A percentile compares a stretch with the other conserved stretches of the same genome.
These are phyloP conservation scores for Umimayanthus chanpuru DNA, from an alignment of 92 coral and sea anemone species.

Conservation along the genomic window DNA sequence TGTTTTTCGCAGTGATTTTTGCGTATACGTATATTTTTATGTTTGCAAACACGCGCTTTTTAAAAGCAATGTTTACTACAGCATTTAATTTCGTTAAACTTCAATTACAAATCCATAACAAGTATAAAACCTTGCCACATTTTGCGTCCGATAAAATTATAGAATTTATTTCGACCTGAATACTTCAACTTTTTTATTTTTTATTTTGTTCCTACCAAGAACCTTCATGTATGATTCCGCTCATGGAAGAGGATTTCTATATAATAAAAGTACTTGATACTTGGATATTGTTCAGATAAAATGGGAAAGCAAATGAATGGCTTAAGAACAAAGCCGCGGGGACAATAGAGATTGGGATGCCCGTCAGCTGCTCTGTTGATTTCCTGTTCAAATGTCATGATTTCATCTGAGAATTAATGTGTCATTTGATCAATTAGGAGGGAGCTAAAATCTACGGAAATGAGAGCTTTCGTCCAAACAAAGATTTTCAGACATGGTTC, in stretches of 20 bases:
- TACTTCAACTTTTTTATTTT: background rate
- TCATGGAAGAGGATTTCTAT: background rate
- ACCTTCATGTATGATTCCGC: background rate
- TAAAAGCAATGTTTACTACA: background rate
- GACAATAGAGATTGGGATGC: background rate
- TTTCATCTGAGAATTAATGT: conserved; percentile 26
- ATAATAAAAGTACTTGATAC: background rate
- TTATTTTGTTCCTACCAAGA: background rate
- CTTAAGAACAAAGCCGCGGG: conserved; percentile 11
- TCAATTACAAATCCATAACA: background rate
- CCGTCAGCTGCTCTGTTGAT: conserved; percentile 20
- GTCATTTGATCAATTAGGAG: conserved; percentile 6
- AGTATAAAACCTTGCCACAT: background rate
- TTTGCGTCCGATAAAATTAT: background rate
- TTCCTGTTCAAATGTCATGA: conserved; percentile 44
- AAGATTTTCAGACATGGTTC: background rate
- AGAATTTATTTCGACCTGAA: background rate
- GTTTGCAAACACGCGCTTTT: conserved; percentile 11
- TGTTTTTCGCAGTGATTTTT: background rate
- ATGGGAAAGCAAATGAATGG: conserved; percentile 30
- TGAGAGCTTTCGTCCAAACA: background rate
- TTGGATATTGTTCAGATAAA: conserved; percentile 24
- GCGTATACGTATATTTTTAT: background rate
- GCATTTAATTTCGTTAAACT: background rate
- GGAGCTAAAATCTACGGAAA: conserved; percentile 8